These are phyloP conservation scores for Xylocopa sonorina DNA, from an alignment of 1,140 invertebrate species.

Conservation along the genomic window DNA sequence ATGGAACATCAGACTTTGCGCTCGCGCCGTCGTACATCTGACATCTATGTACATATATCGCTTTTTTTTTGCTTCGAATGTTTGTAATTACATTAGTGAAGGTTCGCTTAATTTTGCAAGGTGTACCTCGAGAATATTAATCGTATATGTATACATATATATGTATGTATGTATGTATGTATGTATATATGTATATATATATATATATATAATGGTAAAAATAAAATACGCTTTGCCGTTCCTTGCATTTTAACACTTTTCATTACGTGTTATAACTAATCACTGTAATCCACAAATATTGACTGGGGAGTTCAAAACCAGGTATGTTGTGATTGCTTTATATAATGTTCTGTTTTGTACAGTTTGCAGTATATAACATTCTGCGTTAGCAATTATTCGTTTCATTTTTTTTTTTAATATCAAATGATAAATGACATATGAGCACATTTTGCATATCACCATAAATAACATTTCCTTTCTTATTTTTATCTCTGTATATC, in stretches of 20 bases:
- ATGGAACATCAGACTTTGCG: slow-evolving; percentile 58
- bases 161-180: no score
- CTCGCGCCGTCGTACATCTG: slow-evolving; percentile 33
- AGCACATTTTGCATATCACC: not conserved
- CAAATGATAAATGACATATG: not conserved
- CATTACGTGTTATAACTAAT: slow-evolving; percentile 35
- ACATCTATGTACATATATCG: slow-evolving; percentile 9
- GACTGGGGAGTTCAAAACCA: slow-evolving; percentile 23
- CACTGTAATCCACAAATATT: slow-evolving; percentile 22
- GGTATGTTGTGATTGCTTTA: slow-evolving; percentile 37
- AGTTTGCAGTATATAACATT: not conserved
- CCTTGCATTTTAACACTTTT: slow-evolving; percentile 11
- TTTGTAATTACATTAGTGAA: slow-evolving; percentile 29
- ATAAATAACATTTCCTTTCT: not conserved
- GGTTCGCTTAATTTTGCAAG: not conserved
- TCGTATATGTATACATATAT: no score
- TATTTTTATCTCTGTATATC: not conserved
- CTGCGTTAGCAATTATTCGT: not conserved
- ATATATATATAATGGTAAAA: slow-evolving; percentile 47
- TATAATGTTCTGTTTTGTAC: slow-evolving; percentile 15
- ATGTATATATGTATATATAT: no score
- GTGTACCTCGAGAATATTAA: not conserved
- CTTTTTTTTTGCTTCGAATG: slow-evolving; percentile 32
- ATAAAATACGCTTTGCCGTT: no score
- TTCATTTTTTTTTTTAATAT: not conserved